A percentile compares a stretch with the other conserved stretches of the same genome.
Conservation (phyloP, 1,140 invertebrate species). For the Nylanderia fulva region DNA sequence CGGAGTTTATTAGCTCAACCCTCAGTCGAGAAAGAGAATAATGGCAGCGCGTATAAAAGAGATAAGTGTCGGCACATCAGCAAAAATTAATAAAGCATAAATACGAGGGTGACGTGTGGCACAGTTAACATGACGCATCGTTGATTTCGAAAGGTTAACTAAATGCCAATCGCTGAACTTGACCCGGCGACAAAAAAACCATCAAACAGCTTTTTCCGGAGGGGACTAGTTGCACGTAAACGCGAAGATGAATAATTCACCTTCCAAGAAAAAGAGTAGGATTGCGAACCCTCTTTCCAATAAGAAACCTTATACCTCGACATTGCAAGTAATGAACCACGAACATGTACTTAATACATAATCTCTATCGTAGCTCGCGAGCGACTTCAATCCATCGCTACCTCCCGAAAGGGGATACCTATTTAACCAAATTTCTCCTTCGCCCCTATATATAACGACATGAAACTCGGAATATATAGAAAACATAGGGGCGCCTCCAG, state of each 20-base stretch:
- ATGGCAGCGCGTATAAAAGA: constrained; percentile 46
- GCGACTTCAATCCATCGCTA: constrained; percentile 60
- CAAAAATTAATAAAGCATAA: constrained; percentile 52
- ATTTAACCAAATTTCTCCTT: constrained; percentile 47
- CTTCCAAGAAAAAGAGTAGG: not conserved
- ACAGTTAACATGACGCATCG: constrained; percentile 13
- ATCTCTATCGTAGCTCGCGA: not conserved
- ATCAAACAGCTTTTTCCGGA: too few relatives aligned
- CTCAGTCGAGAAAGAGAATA: constrained; percentile 63
- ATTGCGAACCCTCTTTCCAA: not conserved
- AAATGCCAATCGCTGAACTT: constrained; percentile 28
- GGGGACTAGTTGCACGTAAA: not conserved
- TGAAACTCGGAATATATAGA: constrained; percentile 70
- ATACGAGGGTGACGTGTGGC: not conserved
- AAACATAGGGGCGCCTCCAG: constrained; percentile 76
- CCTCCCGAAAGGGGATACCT: constrained; percentile 32
- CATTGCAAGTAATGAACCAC: not conserved
- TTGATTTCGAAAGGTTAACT: constrained; percentile 57
- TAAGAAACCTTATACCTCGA: not conserved
- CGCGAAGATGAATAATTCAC: not conserved
- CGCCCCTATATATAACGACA: constrained; percentile 41
- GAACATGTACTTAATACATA: not conserved
- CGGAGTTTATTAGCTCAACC: constrained; percentile 82
- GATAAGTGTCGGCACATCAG: constrained; percentile 8
- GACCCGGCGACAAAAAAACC: constrained; percentile 25